Evolutionary conservation across 1,140 invertebrate species (phyloP).

Genomic region (Drosophila mauritiana): DNA sequence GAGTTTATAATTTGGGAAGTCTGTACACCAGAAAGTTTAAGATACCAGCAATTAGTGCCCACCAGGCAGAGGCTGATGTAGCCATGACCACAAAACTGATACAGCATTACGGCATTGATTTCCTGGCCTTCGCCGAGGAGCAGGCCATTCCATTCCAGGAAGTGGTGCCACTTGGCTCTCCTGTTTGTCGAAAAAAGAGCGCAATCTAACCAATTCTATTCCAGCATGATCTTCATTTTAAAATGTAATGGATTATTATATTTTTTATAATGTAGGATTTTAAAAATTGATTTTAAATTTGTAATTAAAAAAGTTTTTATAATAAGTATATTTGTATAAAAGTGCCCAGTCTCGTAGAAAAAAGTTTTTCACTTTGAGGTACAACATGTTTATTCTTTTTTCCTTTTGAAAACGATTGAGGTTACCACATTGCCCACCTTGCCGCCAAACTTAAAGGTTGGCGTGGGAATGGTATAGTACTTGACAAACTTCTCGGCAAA

Average conservation of each 20-base stretch:
- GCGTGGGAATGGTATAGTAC: constrained; percentile 89
- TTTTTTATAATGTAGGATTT: constrained; percentile 1
- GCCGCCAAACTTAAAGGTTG: constrained; percentile 93
- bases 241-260: constrained; percentile 2
- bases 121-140: constrained; percentile 86
- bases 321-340: not conserved
- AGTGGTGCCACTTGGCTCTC: constrained; percentile 48
- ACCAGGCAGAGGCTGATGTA: constrained; percentile 88
- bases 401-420: constrained; percentile 88
- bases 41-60: constrained; percentile 82
- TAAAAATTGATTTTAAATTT: not conserved
- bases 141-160: constrained; percentile 85
- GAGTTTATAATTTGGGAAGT: constrained; percentile 85
- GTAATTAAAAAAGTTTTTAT: not conserved
- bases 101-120: constrained; percentile 85
- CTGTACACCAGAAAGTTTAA: constrained; percentile 86
- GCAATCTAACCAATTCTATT: not conserved
- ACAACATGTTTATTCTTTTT: not conserved
- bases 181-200: not conserved
- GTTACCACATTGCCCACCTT: constrained; percentile 92
- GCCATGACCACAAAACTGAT: constrained; percentile 86
- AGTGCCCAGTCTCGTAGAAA: too few relatives aligned
- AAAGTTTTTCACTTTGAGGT: too few relatives aligned
- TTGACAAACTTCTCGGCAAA: constrained; percentile 89
- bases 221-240: constrained; percentile 3